phyloP scores from a whole-genome alignment of 1,140 invertebrate genomes.

The Drosophila yakuba region DNA sequence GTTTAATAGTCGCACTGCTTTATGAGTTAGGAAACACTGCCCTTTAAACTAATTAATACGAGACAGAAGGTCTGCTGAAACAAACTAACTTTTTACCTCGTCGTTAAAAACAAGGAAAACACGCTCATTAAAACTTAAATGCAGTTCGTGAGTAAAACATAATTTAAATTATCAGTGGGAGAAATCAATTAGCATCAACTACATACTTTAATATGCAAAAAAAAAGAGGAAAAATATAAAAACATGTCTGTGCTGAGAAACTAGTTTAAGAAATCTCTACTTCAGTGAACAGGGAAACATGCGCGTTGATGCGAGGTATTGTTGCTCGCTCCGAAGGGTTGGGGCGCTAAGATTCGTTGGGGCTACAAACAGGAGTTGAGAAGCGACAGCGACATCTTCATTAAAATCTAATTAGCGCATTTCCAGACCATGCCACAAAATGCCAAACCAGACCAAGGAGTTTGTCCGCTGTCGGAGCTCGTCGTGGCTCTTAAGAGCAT shows the following conservation, averaged over 20 bases:
- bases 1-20: no score
- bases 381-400: conserved; percentile 64
- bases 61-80: not conserved
- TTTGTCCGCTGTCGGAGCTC: conserved; percentile 8
- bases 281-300: conserved; percentile 63
- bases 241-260: conserved; percentile 32
- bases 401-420: conserved; percentile 78
- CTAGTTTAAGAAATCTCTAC: conserved; percentile 52
- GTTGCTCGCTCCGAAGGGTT: conserved; percentile 33
- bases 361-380: conserved; percentile 6
- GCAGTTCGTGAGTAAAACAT: conserved; percentile 1
- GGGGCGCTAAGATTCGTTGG: not conserved
- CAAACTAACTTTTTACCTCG: conserved; percentile 2
- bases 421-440: conserved; percentile 33
- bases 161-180: conserved; percentile 8
- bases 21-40: not conserved
- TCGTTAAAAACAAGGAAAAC: conserved; percentile 24
- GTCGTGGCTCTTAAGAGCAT: conserved; percentile 26
- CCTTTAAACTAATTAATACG: not conserved
- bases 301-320: conserved; percentile 65
- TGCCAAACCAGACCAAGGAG: conserved; percentile 7
- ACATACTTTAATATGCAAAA: conserved; percentile 21
- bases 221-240: conserved; percentile 3
- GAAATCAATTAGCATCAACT: conserved; percentile 6
- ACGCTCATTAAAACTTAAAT: conserved; percentile 47